These are phyloP conservation scores for Brachionus manjavacas DNA, from an alignment of 1,140 invertebrate species.

Conservation along the genomic window DNA sequence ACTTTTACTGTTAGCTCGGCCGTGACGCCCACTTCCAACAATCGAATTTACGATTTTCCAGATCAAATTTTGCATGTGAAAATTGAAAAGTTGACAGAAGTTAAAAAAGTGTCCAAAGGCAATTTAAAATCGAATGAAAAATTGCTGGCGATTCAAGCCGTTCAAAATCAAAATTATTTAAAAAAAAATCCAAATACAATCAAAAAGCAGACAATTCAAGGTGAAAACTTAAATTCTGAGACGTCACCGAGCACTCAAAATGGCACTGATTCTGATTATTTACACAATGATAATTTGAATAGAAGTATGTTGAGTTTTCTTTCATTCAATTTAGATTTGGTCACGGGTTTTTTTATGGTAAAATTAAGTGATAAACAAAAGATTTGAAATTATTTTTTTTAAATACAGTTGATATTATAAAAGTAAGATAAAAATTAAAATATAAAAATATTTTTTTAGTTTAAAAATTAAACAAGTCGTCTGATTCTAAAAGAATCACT, in stretches of 20 bases:
- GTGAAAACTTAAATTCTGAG: slow-evolving; percentile 6
- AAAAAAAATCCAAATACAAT: slow-evolving; percentile 20
- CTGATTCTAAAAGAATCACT: too few relatives aligned
- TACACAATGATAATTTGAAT: not conserved
- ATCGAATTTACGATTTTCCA: not conserved
- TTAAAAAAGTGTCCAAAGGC: not conserved
- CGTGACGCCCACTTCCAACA: not conserved
- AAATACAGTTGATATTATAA: too few relatives aligned
- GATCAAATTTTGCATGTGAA: not conserved
- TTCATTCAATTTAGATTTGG: not conserved
- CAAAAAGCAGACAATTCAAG: not conserved
- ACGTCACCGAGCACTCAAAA: not conserved
- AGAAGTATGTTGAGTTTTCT: not conserved
- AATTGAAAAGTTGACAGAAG: not conserved
- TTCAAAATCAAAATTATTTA: not conserved
- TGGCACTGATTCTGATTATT: not conserved
- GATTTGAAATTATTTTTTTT: too few relatives aligned
- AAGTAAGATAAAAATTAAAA: too few relatives aligned
- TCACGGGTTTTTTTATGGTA: not conserved
- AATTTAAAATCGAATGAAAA: slow-evolving; percentile 35
- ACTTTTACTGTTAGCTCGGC: slow-evolving; percentile 3
- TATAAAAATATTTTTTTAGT: too few relatives aligned
- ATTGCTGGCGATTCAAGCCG: slow-evolving; percentile 6
- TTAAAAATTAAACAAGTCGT: too few relatives aligned
- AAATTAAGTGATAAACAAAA: too few relatives aligned